A percentile compares a stretch with the other conserved stretches of the same genome.
Conservation (phyloP, 2,888 invertebrate genomes). For the Stenchaetothrips biformis region DNA sequence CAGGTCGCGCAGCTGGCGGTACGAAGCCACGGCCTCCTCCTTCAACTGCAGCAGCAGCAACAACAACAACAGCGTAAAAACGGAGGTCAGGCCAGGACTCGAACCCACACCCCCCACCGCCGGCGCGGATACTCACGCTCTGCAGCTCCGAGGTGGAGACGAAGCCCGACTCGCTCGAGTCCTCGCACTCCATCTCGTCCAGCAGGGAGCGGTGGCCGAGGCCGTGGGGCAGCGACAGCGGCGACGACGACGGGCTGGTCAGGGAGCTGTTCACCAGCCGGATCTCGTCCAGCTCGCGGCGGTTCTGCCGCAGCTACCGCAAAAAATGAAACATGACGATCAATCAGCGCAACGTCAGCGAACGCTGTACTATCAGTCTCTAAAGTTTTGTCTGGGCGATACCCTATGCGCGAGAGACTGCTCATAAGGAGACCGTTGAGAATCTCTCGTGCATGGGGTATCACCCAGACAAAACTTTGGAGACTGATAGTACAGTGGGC, state of each 20-base stretch:
- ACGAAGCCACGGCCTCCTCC: slow-evolving; percentile 50
- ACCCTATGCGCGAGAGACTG: no score
- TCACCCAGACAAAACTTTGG: no score
- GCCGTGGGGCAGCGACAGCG: slow-evolving; percentile 43
- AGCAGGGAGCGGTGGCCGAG: slow-evolving; percentile 65
- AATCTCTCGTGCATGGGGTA: no score
- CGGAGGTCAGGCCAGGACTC: neutral
- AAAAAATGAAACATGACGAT: neutral
- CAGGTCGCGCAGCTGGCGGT: slow-evolving; percentile 44
- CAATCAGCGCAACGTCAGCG: neutral
- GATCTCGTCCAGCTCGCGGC: slow-evolving; percentile 65
- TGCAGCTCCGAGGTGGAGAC: slow-evolving; percentile 15
- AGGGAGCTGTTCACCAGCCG: slow-evolving; percentile 67
- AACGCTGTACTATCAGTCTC: no score
- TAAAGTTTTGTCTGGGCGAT: no score
- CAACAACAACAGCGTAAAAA: slow-evolving; percentile 15
- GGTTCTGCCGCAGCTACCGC: slow-evolving; percentile 39
- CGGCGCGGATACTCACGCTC: neutral
- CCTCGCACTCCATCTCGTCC: slow-evolving; percentile 82
- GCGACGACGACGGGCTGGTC: slow-evolving; percentile 48
- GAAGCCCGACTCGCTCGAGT: slow-evolving; percentile 34
- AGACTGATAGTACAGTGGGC: no score
- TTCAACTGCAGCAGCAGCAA: slow-evolving; percentile 38
- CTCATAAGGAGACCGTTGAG: no score
- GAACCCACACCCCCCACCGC: no score